phyloP scores from a whole-genome alignment of 2,113 vertebrate genomes.

The Ochotona princeps region DNA sequence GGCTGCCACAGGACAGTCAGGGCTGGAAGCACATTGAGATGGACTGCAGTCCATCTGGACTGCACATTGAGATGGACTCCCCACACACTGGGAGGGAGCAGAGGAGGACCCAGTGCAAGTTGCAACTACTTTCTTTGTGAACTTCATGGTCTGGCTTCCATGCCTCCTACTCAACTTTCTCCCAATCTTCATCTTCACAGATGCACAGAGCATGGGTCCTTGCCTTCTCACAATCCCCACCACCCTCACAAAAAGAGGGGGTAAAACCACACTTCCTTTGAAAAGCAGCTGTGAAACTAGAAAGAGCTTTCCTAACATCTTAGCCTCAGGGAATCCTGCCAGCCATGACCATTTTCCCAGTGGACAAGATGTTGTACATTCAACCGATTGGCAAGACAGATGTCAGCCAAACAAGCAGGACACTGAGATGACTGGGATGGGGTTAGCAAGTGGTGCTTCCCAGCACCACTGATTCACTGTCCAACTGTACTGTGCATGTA shows the following conservation, averaged over 20 bases:
- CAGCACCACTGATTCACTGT: neutral
- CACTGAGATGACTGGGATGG: neutral
- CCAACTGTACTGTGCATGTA: neutral
- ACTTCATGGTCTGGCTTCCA: neutral
- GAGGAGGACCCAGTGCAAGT: neutral
- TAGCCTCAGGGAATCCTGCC: neutral
- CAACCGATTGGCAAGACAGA: neutral
- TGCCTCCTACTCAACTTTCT: neutral
- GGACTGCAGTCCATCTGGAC: too few relatives aligned
- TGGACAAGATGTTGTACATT: neutral
- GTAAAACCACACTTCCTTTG: neutral
- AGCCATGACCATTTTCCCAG: neutral
- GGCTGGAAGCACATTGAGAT: neutral
- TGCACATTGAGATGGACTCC: fast-evolving
- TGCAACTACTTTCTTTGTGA: neutral
- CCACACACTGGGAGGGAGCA: neutral
- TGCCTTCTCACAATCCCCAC: too few relatives aligned
- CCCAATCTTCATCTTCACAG: neutral
- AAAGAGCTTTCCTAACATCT: neutral
- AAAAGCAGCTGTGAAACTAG: neutral
- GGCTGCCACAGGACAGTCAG: neutral
- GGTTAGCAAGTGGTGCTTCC: neutral
- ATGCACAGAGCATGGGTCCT: neutral
- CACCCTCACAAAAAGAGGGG: neutral
- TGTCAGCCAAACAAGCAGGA: neutral